A percentile compares a stretch with the other conserved stretches of the same genome.
These are phyloP conservation scores for Hirundo rustica DNA, from an alignment of 2,797 vertebrate species.

Conservation along the genomic window DNA sequence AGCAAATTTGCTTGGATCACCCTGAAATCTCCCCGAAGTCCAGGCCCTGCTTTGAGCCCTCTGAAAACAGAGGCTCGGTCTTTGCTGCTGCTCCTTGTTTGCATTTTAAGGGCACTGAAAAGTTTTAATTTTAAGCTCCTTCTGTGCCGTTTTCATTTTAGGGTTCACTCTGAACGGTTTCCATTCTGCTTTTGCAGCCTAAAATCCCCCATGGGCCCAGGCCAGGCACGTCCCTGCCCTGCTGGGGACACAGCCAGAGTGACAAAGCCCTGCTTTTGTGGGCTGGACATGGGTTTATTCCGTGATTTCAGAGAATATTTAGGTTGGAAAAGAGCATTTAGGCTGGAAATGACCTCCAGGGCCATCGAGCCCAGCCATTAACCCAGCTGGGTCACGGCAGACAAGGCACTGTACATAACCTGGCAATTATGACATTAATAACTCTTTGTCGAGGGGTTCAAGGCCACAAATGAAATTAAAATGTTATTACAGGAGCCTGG, in stretches of 20 bases:
- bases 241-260: not conserved
- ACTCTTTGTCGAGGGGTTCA: not conserved
- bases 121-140: not conserved
- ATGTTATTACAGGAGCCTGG: not conserved
- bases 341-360: not conserved
- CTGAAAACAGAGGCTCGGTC: not conserved
- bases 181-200: not conserved
- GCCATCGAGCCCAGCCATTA: not conserved
- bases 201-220: fast-evolving
- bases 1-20: too few species aligned
- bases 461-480: not conserved
- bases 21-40: not conserved
- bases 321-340: not conserved
- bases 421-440: not conserved
- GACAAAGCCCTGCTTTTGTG: too few species aligned
- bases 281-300: not conserved
- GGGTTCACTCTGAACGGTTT: not conserved
- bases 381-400: not conserved
- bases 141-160: not conserved
- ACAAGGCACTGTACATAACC: not conserved
- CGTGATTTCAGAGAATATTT: not conserved
- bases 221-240: too few species aligned
- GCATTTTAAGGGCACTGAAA: not conserved
- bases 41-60: not conserved
- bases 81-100: too few species aligned